These are phyloP conservation scores for Leptarthrus brevirostris DNA, from an alignment of 2,888 invertebrate genomes.

Conservation along the genomic window DNA sequence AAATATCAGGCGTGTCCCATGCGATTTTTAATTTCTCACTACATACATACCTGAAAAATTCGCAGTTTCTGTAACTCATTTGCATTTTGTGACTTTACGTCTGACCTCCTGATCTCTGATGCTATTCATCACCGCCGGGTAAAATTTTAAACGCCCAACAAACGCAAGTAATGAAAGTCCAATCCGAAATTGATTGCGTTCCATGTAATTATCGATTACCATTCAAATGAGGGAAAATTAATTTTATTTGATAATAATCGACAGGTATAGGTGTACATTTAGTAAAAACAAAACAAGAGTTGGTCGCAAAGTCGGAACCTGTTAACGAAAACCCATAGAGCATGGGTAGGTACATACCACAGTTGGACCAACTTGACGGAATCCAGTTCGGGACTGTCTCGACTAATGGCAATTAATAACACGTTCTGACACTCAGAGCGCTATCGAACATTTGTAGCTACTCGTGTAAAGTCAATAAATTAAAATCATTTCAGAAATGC, in stretches of 20 bases:
- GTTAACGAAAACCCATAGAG: background rate
- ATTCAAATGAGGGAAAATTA: constrained; percentile 43
- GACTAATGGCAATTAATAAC: background rate
- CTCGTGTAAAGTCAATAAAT: background rate
- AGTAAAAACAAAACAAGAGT: background rate
- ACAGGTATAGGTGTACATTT: background rate
- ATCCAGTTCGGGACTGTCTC: too few relatives aligned
- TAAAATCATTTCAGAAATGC: background rate
- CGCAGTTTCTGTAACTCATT: constrained; percentile 16
- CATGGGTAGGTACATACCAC: background rate
- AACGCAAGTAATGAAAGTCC: constrained; percentile 18
- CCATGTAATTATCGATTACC: constrained; percentile 49
- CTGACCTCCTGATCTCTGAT: constrained; percentile 1
- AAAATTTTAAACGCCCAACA: background rate
- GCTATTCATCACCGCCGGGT: constrained; percentile 26
- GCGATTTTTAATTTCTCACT: background rate
- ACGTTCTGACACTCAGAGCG: background rate
- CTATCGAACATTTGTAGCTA: background rate
- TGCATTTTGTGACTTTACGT: constrained; percentile 19
- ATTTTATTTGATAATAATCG: constrained; percentile 49
- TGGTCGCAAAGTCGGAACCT: background rate
- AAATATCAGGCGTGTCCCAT: background rate
- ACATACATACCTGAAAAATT: constrained; percentile 1
- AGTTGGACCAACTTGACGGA: too few relatives aligned
- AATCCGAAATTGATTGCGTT: constrained; percentile 43